Base-by-base conservation (phyloP, 2,113 vertebrate genomes). In the Myxocyprinus asiaticus region DNA sequence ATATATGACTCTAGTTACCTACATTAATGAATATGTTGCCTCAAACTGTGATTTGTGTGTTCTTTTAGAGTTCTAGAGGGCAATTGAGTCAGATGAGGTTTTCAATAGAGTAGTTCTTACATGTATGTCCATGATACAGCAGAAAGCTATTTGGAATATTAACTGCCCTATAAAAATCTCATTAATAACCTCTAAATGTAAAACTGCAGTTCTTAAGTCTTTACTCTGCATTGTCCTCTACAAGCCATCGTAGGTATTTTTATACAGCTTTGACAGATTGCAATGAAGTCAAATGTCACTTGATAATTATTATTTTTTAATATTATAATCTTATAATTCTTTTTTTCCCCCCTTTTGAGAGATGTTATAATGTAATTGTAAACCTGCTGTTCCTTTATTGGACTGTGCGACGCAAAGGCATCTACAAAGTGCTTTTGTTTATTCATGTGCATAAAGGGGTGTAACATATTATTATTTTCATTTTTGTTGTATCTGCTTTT, bases 21-120 rank as follows among this genome's bases (percentile, higher is more conserved):
- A 4, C 4, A 53, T 79, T 80, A 80, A 83, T 80, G 62, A 80
- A 50, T 69, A 77, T 71, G 67, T 66, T 33, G 22, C 22, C 48
- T 51, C 48, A 68, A 71, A 73, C 56, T 17, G 22, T 33, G 69
- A 43, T 66, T 74, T 33, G 61, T 76, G 43, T 6, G 2, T 47
- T 59, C 50, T 63, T 69, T 14, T 68, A 42, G 17, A 76, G 62
- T 65, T 15, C 71, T 70, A 66, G 50, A 70, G 77, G 14, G 50
- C 77, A 59, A 43, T 47, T 56, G 71, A 66, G 48, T 56, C 55
- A 10, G n/a, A 50, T 47, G 47, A 33, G 14, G n/a, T 33, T 33
- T 33, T 33, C 22, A 33, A 59, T 3, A 9, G 7, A 9, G n/a
- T 33, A 43, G 53, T 44, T 33, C 22, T 33, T 58, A 17, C 9